A percentile compares a stretch with the other conserved stretches of the same genome.
These are phyloP conservation scores for Caiman crocodilus DNA, from an alignment of 2,797 vertebrate species.

Conservation along the genomic window DNA sequence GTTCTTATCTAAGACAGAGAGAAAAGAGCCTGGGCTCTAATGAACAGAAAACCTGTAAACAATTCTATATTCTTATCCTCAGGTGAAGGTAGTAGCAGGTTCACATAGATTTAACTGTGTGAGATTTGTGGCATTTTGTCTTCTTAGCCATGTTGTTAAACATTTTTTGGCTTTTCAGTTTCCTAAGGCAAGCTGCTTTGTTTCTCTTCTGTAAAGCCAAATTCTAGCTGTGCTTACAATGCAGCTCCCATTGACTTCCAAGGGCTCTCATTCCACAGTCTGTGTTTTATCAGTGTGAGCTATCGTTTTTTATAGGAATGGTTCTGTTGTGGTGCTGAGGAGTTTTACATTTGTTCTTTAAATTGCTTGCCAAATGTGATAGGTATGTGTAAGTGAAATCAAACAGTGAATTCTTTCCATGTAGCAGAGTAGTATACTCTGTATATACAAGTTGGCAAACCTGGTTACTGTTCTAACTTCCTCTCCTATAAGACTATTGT, in stretches of 20 bases:
- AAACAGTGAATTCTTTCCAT: constrained; percentile 36
- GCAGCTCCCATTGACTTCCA: constrained; percentile 35
- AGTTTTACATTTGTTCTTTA: constrained; percentile 56
- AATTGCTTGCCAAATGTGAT: constrained; percentile 48
- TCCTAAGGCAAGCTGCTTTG: background rate
- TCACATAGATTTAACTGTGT: constrained; percentile 44
- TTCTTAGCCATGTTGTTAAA: constrained; percentile 23
- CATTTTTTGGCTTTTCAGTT: constrained; percentile 44
- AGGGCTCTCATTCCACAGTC: constrained; percentile 32
- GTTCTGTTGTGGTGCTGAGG: background rate
- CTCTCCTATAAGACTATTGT: background rate
- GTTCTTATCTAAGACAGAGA: constrained; percentile 2
- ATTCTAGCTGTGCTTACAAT: constrained; percentile 49
- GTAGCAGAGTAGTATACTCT: constrained; percentile 16
- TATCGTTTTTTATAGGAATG: constrained; percentile 8
- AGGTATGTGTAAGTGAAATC: constrained; percentile 28
- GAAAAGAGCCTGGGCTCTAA: constrained; percentile 1
- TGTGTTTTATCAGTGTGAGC: constrained; percentile 54
- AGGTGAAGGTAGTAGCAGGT: constrained; percentile 39
- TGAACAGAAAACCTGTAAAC: constrained; percentile 29
- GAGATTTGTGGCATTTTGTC: constrained; percentile 35
- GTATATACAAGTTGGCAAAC: constrained; percentile 9
- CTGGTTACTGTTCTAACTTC: background rate
- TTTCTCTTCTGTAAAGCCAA: constrained; percentile 38
- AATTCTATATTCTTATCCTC: constrained; percentile 34